These are phyloP conservation scores for Himalopsyche kuldschensis DNA, from an alignment of 2,888 invertebrate species.

Conservation along the genomic window DNA sequence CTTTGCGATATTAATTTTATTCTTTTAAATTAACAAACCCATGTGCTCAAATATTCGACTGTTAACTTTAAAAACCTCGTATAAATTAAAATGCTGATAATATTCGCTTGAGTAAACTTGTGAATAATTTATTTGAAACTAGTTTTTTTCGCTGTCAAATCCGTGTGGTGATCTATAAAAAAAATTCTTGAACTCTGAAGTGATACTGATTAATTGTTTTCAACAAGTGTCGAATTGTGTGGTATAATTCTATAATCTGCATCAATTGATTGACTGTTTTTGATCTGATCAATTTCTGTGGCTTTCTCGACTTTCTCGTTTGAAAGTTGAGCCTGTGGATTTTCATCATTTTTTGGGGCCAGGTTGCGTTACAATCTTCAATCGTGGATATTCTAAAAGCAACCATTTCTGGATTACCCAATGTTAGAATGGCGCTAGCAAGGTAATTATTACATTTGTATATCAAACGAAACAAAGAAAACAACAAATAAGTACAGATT, in stretches of 20 bases:
- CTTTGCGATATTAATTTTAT: background rate
- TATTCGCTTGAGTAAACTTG: background rate
- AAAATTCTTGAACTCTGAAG: background rate
- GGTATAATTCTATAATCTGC: background rate
- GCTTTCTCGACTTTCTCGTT: slow-evolving; percentile 11
- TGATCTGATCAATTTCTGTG: background rate
- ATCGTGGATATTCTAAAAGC: slow-evolving; percentile 40
- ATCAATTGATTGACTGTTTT: background rate
- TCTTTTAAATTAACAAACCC: background rate
- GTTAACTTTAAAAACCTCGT: background rate
- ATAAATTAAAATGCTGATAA: too few relatives aligned
- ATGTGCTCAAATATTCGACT: background rate
- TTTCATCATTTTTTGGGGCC: slow-evolving; percentile 16
- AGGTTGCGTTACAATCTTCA: slow-evolving; percentile 29
- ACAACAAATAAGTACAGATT: background rate
- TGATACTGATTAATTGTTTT: background rate
- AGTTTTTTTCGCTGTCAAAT: background rate
- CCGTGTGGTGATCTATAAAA: background rate
- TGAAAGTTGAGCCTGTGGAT: slow-evolving; percentile 17
- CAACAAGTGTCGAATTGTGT: background rate
- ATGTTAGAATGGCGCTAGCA: slow-evolving; percentile 41
- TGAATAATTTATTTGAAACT: background rate
- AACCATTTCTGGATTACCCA: slow-evolving; percentile 40
- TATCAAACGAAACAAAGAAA: background rate
- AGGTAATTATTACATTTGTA: slow-evolving; percentile 22